phyloP scores from a whole-genome alignment of 2,888 invertebrate species.

The Galeopsomyia nigrocyanea region DNA sequence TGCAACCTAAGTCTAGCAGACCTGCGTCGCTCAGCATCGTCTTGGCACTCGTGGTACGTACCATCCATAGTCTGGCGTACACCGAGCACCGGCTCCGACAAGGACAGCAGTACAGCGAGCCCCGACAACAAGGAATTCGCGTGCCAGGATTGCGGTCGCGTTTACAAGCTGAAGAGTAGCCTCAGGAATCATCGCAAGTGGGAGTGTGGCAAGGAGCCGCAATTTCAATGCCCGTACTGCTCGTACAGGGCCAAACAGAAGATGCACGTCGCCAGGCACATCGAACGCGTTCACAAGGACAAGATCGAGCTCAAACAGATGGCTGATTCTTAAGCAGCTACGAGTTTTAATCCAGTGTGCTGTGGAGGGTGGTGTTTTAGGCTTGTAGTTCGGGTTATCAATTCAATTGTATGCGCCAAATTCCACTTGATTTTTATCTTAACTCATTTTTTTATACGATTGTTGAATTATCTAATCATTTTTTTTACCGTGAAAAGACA shows the following conservation, averaged over 20 bases:
- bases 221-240: conserved; percentile 65
- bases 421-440: no score
- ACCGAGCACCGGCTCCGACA: conserved; percentile 53
- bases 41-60: conserved; percentile 72
- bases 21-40: conserved; percentile 70
- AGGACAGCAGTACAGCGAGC: conserved; percentile 15
- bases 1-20: conserved; percentile 80
- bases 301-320: conserved; percentile 36
- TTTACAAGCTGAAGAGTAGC: conserved; percentile 66
- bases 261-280: conserved; percentile 61
- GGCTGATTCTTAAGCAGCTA: no score
- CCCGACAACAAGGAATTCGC: conserved; percentile 69
- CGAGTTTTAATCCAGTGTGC: no score
- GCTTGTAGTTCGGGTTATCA: no score
- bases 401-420: no score
- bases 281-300: conserved; percentile 63
- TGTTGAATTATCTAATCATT: no score
- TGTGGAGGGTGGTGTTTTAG: no score
- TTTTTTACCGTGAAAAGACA: no score
- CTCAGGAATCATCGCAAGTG: conserved; percentile 64
- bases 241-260: conserved; percentile 57
- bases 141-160: conserved; percentile 83
- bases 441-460: no score
- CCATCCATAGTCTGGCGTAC: conserved; percentile 66
- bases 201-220: conserved; percentile 68